Evolutionary conservation across 2,888 invertebrate genomes (phyloP).

Genomic region (Ditylenchus weischeri): DNA sequence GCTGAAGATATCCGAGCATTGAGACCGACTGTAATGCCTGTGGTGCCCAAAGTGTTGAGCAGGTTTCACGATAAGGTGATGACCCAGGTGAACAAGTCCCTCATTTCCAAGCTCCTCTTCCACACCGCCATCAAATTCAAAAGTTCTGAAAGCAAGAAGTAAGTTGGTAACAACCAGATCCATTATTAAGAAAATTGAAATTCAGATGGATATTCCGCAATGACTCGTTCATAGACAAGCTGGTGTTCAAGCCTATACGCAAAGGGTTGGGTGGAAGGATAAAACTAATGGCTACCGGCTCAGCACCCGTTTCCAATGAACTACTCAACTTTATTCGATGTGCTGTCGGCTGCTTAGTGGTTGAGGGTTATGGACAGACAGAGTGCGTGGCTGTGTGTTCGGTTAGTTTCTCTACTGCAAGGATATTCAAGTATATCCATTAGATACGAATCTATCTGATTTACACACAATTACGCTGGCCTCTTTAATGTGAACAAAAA

Average conservation of each 20-base stretch:
- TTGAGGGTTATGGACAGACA: slow-evolving; percentile 60
- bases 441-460: too few species aligned
- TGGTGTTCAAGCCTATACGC: slow-evolving; percentile 60
- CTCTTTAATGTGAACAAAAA: too few species aligned
- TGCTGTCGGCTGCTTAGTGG: slow-evolving; percentile 71
- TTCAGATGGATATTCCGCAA: slow-evolving; percentile 59
- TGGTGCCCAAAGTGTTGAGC: slow-evolving; percentile 89
- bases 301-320: slow-evolving; percentile 88
- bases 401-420: slow-evolving; percentile 37
- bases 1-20: slow-evolving; percentile 79
- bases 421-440: not conserved
- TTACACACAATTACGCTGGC: too few species aligned
- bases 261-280: slow-evolving; percentile 57
- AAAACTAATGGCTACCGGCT: slow-evolving; percentile 67
- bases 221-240: slow-evolving; percentile 60
- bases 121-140: slow-evolving; percentile 52
- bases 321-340: slow-evolving; percentile 89
- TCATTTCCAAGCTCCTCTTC: slow-evolving; percentile 50
- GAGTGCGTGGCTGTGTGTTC: slow-evolving; percentile 70
- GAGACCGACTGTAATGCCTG: slow-evolving; percentile 87
- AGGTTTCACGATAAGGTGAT: slow-evolving; percentile 80
- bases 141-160: slow-evolving; percentile 51
- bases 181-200: slow-evolving; percentile 1
- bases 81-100: slow-evolving; percentile 55
- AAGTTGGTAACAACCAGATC: slow-evolving; percentile 32